A percentile compares a stretch with the other conserved stretches of the same genome.
Evolutionary conservation across 1,140 invertebrate genomes (phyloP).

Genomic region (Cyphomyrmex costatus): DNA sequence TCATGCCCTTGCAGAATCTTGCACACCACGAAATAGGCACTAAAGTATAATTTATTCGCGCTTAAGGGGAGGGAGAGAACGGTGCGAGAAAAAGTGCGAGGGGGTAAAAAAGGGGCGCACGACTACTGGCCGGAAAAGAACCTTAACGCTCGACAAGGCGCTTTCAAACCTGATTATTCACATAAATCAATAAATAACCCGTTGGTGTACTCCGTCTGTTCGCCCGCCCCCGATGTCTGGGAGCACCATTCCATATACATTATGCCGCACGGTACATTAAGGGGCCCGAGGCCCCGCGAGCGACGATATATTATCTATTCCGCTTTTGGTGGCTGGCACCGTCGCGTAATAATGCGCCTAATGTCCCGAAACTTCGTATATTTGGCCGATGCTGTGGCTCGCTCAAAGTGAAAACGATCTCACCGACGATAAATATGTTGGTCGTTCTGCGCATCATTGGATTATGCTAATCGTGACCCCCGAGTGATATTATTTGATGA

Average conservation of each 20-base stretch:
- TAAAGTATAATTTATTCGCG: slow-evolving; percentile 74
- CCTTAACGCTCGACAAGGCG: slow-evolving; percentile 73
- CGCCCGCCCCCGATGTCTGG: slow-evolving; percentile 46
- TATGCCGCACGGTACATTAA: slow-evolving; percentile 71
- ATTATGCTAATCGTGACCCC: slow-evolving; percentile 78
- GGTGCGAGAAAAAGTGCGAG: slow-evolving; percentile 17
- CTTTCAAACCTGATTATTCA: slow-evolving; percentile 80
- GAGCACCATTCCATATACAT: slow-evolving; percentile 74
- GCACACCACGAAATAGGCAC: slow-evolving; percentile 63
- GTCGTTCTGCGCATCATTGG: slow-evolving; percentile 72
- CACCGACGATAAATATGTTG: slow-evolving; percentile 75
- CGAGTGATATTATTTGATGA: slow-evolving; percentile 73
- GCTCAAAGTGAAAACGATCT: slow-evolving; percentile 70
- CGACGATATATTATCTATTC: slow-evolving; percentile 78
- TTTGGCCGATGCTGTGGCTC: slow-evolving; percentile 55
- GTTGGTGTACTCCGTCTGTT: slow-evolving; percentile 31
- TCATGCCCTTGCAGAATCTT: slow-evolving; percentile 20
- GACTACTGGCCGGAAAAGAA: slow-evolving; percentile 68
- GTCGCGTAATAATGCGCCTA: slow-evolving; percentile 75
- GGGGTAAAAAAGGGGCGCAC: slow-evolving; percentile 44
- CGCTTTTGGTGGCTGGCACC: slow-evolving; percentile 72
- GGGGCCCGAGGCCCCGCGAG: slow-evolving; percentile 67
- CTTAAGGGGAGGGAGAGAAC: slow-evolving; percentile 14
- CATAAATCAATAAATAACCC: slow-evolving; percentile 80
- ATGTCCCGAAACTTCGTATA: slow-evolving; percentile 72